Conservation (phyloP, 2,888 invertebrate genomes). For the Pseudanteris insignis region DNA sequence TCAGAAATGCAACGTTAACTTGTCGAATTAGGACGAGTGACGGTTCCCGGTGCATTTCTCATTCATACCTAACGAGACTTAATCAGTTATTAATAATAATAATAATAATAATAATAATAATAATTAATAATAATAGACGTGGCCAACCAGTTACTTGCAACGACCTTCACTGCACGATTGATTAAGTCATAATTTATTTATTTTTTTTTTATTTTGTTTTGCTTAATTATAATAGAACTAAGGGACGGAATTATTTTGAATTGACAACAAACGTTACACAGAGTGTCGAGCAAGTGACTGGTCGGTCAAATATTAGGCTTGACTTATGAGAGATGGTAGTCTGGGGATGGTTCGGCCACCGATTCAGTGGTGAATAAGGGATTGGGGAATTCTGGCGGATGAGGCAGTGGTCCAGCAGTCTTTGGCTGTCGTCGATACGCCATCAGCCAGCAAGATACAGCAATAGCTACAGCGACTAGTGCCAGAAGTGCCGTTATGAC, state of each 20-base stretch:
- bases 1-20: conserved; percentile 59
- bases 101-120: neutral
- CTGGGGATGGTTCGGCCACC: conserved; percentile 83
- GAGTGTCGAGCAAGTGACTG: conserved; percentile 13
- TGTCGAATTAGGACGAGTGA: conserved; percentile 50
- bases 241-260: conserved; percentile 11
- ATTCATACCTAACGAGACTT: conserved; percentile 46
- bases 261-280: neutral
- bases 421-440: conserved; percentile 90
- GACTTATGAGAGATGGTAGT: conserved; percentile 70
- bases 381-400: conserved; percentile 95
- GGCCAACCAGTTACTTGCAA: conserved; percentile 3
- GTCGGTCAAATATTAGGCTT: conserved; percentile 52
- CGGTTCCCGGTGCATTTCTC: conserved; percentile 58
- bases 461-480: conserved; percentile 91
- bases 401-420: conserved; percentile 88
- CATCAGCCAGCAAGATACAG: conserved; percentile 95
- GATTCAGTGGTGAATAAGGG: conserved; percentile 88
- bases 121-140: neutral
- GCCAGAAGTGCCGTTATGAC: conserved; percentile 91
- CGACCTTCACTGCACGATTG: conserved; percentile 8
- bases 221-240: conserved; percentile 6
- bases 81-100: conserved; percentile 22
- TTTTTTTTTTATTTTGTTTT: conserved; percentile 2
- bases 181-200: neutral